These are phyloP conservation scores for Pherbina coryleti DNA, from an alignment of 2,888 invertebrate genomes.

Conservation along the genomic window DNA sequence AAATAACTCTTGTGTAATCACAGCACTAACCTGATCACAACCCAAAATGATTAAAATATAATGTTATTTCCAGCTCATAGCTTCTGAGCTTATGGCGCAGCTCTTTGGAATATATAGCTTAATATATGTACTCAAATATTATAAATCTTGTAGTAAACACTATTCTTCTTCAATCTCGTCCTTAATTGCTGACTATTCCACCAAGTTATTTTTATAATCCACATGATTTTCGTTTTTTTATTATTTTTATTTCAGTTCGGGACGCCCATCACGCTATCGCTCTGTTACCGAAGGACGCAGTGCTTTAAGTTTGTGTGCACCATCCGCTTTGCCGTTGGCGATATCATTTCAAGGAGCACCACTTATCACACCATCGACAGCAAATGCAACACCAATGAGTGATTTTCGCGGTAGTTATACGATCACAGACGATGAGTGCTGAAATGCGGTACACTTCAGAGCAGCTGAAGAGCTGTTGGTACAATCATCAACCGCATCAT, in stretches of 20 bases:
- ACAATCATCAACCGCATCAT: too few species aligned
- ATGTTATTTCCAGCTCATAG: too few species aligned
- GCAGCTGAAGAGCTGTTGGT: not conserved
- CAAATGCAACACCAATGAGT: conserved; percentile 66
- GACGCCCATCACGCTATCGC: conserved; percentile 78
- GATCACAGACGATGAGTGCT: conserved; percentile 68
- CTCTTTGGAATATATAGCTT: too few species aligned
- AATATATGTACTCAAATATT: too few species aligned
- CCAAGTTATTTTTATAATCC: not conserved
- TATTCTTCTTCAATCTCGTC: not conserved
- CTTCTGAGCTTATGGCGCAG: too few species aligned
- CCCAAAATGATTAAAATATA: too few species aligned
- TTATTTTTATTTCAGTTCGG: conserved; percentile 72
- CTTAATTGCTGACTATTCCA: not conserved
- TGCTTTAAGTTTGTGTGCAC: conserved; percentile 79
- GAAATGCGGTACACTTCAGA: not conserved
- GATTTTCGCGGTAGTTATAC: conserved; percentile 68
- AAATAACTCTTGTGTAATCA: too few species aligned
- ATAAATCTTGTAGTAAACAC: too few species aligned
- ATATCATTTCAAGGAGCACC: conserved; percentile 80
- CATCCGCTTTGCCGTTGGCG: conserved; percentile 80
- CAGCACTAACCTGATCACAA: too few species aligned
- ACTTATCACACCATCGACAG: conserved; percentile 65
- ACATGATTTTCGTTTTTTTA: not conserved
- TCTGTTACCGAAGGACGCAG: conserved; percentile 80